Percentiles rank a stretch among this genome's conserved stretches.
phyloP scores from a whole-genome alignment of 2,113 vertebrate genomes.

The Calypte anna region DNA sequence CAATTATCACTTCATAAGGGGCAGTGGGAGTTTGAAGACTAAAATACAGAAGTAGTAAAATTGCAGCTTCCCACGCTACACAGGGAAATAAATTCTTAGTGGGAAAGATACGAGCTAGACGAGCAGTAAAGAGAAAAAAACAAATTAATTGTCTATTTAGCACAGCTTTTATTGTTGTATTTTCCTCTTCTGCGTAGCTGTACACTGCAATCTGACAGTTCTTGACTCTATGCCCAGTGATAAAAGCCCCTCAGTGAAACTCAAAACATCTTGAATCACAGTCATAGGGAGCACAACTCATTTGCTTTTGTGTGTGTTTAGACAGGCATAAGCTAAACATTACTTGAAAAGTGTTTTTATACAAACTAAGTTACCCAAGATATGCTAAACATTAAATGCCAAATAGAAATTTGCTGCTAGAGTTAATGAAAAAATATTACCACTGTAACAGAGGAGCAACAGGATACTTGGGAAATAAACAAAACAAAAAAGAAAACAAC shows the following conservation, averaged over 20 bases:
- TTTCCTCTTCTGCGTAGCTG: not conserved
- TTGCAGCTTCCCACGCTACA: constrained; percentile 60
- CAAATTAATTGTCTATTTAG: constrained; percentile 35
- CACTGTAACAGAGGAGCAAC: not conserved
- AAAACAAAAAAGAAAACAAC: not conserved
- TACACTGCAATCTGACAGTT: not conserved
- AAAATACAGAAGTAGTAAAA: constrained; percentile 69
- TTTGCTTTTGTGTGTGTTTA: not conserved
- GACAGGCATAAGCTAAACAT: not conserved
- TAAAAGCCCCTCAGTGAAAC: not conserved
- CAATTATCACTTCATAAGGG: constrained; percentile 64
- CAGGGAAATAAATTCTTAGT: constrained; percentile 42
- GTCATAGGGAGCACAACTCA: not conserved
- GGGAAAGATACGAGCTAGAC: constrained; percentile 15
- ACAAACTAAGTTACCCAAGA: not conserved
- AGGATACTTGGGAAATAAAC: not conserved
- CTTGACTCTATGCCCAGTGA: not conserved
- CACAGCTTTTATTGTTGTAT: not conserved
- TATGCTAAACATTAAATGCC: not conserved
- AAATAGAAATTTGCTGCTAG: not conserved
- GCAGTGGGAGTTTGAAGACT: constrained; percentile 67
- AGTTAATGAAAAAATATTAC: not conserved
- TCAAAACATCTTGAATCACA: not conserved
- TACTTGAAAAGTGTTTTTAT: not conserved
- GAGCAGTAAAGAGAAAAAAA: not conserved